These are phyloP conservation scores for Geotrupes spiniger DNA, from an alignment of 2,888 invertebrate species.

Conservation along the genomic window DNA sequence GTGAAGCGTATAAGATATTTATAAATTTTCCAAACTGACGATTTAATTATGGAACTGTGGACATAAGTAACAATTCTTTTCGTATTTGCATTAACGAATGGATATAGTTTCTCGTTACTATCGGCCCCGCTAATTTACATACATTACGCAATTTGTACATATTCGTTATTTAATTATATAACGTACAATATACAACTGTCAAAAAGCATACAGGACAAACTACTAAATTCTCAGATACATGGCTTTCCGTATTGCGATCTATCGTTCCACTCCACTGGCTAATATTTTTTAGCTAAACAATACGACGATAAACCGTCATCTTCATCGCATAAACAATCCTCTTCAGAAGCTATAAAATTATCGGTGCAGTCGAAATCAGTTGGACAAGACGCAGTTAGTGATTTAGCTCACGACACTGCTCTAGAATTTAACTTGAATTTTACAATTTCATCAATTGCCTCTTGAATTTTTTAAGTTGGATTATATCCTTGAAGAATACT, in stretches of 20 bases:
- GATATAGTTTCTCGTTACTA: neutral
- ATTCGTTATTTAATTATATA: slow-evolving; percentile 2
- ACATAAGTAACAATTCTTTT: no score
- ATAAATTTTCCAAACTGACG: no score
- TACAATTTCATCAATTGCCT: slow-evolving; percentile 10
- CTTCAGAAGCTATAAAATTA: slow-evolving; percentile 7
- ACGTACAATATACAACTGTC: neutral
- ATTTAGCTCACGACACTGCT: neutral
- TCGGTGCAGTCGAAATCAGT: neutral
- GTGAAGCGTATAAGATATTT: no score
- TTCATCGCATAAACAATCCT: slow-evolving; percentile 4
- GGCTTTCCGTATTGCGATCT: neutral
- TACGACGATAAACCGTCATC: no score
- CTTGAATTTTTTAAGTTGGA: slow-evolving; percentile 13
- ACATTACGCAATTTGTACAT: slow-evolving; percentile 12
- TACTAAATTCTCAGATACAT: neutral
- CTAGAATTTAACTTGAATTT: slow-evolving; percentile 9
- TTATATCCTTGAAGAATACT: slow-evolving; percentile 22
- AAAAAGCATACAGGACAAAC: neutral
- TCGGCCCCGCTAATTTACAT: slow-evolving; percentile 1
- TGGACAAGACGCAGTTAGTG: neutral
- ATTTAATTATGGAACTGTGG: no score
- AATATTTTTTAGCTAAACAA: no score
- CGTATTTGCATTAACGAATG: neutral
- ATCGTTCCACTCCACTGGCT: no score